A percentile compares a stretch with the other conserved stretches of the same genome.
Conservation (phyloP, 2,797 vertebrate genomes). For the Poeciliopsis turneri region DNA sequence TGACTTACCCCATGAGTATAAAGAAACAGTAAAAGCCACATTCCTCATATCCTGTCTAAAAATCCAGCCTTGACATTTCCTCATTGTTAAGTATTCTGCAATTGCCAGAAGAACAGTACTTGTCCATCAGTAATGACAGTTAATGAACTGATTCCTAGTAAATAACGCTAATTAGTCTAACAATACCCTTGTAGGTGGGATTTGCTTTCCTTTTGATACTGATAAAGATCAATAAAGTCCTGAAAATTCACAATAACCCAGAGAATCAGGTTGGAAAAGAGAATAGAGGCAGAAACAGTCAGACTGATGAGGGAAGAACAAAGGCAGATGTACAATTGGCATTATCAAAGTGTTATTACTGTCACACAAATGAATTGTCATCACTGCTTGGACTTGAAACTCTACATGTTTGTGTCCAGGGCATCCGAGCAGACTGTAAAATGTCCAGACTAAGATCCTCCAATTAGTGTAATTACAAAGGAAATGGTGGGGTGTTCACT, state of each 20-base stretch:
- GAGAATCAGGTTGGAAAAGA: constrained; percentile 20
- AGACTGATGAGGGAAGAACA: constrained; percentile 20
- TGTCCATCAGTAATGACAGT: constrained; percentile 3
- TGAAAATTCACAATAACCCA: constrained; percentile 22
- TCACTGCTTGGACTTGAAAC: constrained; percentile 38
- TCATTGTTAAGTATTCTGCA: neutral
- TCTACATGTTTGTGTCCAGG: constrained; percentile 49
- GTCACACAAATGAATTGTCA: constrained; percentile 50
- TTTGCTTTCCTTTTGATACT: constrained; percentile 7
- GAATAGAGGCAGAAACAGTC: constrained; percentile 11
- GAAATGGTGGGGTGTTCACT: constrained; percentile 24
- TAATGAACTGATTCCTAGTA: neutral
- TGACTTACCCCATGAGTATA: constrained; percentile 9
- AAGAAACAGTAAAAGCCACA: constrained; percentile 28
- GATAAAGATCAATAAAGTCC: constrained; percentile 15
- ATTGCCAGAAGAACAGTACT: neutral
- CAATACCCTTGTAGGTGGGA: constrained; percentile 4
- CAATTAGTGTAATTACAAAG: constrained; percentile 65
- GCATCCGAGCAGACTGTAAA: constrained; percentile 40
- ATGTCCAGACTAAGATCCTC: constrained; percentile 30
- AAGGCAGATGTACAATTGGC: constrained; percentile 55
- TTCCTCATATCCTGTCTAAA: neutral
- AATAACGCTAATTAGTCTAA: constrained; percentile 10
- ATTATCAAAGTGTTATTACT: constrained; percentile 69
- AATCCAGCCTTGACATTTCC: neutral